These are phyloP conservation scores for Alcis repandata DNA, from an alignment of 2,888 invertebrate species.

Conservation along the genomic window DNA sequence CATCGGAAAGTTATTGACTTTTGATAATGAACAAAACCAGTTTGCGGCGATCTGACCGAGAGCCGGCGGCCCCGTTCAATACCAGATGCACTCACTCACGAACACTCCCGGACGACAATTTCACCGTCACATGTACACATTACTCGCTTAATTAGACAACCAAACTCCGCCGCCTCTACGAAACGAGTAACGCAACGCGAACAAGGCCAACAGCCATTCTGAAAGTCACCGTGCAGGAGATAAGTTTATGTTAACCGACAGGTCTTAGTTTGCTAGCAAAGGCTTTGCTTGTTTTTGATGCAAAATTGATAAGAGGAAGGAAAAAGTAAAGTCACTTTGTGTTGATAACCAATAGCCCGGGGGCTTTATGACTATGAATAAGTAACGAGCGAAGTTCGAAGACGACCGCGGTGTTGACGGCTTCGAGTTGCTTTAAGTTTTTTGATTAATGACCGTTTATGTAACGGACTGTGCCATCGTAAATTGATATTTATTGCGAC, in stretches of 20 bases:
- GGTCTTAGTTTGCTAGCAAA: conserved; percentile 59
- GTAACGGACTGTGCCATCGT: conserved; percentile 31
- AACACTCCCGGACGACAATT: conserved; percentile 54
- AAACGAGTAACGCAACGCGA: conserved; percentile 64
- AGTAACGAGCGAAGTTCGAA: conserved; percentile 46
- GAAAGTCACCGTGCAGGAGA: conserved; percentile 49
- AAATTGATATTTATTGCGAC: conserved; percentile 36
- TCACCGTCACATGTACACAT: conserved; percentile 59
- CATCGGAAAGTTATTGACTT: conserved; percentile 86
- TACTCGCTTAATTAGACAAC: conserved; percentile 54
- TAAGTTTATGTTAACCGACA: conserved; percentile 70
- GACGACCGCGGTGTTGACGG: conserved; percentile 38
- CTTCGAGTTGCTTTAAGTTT: conserved; percentile 43
- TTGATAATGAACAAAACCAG: conserved; percentile 85
- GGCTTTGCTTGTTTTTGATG: conserved; percentile 55
- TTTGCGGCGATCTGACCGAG: conserved; percentile 80
- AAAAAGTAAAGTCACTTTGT: conserved; percentile 57
- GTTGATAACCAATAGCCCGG: conserved; percentile 54
- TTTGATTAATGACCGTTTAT: conserved; percentile 48
- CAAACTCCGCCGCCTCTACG: conserved; percentile 30
- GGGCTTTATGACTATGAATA: conserved; percentile 52
- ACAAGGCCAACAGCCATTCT: conserved; percentile 42
- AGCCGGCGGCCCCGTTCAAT: conserved; percentile 81
- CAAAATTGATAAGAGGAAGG: conserved; percentile 56
- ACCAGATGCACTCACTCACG: conserved; percentile 68